phyloP scores from a whole-genome alignment of 2,888 invertebrate genomes.

The Himalopsyche kuldschensis region DNA sequence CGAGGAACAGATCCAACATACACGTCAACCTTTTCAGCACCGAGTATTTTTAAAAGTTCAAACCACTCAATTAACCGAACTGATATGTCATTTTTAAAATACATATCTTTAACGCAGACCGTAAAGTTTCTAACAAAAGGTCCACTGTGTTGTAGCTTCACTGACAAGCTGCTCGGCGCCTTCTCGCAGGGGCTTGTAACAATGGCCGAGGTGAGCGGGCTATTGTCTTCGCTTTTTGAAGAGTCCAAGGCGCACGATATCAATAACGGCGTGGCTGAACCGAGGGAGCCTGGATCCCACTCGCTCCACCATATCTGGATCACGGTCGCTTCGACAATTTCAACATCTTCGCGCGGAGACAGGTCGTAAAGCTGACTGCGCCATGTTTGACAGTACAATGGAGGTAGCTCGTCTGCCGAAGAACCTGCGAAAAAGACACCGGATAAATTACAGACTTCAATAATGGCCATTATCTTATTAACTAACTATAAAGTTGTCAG shows the following conservation, averaged over 20 bases:
- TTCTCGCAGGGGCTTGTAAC: conserved; percentile 57
- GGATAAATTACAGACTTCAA: conserved; percentile 34
- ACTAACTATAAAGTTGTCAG: too few species aligned
- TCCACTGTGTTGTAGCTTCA: conserved; percentile 44
- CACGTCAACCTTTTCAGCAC: conserved; percentile 67
- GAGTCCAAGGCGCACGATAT: conserved; percentile 66
- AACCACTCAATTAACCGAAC: conserved; percentile 70
- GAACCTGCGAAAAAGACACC: conserved; percentile 43
- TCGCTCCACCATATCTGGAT: conserved; percentile 66
- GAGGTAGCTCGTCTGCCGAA: conserved; percentile 34
- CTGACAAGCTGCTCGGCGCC: conserved; percentile 50
- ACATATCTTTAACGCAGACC: conserved; percentile 73
- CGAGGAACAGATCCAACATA: conserved; percentile 65
- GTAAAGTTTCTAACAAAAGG: conserved; percentile 56
- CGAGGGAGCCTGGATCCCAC: conserved; percentile 58
- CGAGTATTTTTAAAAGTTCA: conserved; percentile 67
- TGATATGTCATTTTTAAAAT: conserved; percentile 66
- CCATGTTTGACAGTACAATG: conserved; percentile 61
- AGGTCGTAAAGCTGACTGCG: conserved; percentile 48
- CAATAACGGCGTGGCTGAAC: conserved; percentile 61
- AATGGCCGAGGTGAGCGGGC: conserved; percentile 54
- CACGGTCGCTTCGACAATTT: conserved; percentile 60
- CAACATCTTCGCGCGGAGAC: conserved; percentile 48
- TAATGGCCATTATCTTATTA: too few species aligned
- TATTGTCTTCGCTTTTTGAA: conserved; percentile 45